Percentiles rank a stretch among this genome's conserved stretches.
Evolutionary conservation across 2,888 invertebrate species (phyloP).

Genomic region (Arrhopalites spinosus): DNA sequence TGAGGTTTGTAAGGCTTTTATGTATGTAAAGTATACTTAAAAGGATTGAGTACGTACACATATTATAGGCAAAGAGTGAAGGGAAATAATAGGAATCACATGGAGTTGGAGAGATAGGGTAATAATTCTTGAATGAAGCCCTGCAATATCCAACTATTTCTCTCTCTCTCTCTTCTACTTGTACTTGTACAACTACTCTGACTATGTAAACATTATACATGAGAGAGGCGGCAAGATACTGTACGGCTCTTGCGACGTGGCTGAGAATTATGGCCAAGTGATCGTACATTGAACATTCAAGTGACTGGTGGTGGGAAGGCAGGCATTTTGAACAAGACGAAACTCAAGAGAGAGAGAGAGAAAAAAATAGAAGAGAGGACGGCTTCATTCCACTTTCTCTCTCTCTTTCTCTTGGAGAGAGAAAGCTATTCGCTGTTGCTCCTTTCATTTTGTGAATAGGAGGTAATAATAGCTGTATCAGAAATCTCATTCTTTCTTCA

Average conservation of each 20-base stretch:
- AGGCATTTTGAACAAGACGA: background rate
- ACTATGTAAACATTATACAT: conserved; percentile 6
- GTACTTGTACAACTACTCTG: background rate
- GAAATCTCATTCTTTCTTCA: conserved; percentile 26
- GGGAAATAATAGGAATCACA: background rate
- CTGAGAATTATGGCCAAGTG: conserved; percentile 9
- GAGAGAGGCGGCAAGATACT: background rate
- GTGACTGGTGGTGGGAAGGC: background rate
- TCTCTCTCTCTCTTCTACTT: background rate
- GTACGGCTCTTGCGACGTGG: background rate
- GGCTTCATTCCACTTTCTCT: background rate
- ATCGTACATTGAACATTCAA: background rate
- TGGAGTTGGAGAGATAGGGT: background rate
- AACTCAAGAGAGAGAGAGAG: background rate
- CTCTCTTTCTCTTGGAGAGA: background rate
- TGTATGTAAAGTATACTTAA: background rate
- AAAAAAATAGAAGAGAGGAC: background rate
- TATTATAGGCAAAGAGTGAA: background rate
- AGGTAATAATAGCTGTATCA: conserved; percentile 32
- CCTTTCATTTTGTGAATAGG: conserved; percentile 7
- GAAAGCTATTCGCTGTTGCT: too few relatives aligned
- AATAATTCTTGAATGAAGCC: conserved; percentile 11
- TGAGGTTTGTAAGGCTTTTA: background rate
- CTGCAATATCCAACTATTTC: background rate
- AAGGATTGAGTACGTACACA: background rate